Conservation (phyloP, 2,797 vertebrate species). For the Enteromius anoplus region DNA sequence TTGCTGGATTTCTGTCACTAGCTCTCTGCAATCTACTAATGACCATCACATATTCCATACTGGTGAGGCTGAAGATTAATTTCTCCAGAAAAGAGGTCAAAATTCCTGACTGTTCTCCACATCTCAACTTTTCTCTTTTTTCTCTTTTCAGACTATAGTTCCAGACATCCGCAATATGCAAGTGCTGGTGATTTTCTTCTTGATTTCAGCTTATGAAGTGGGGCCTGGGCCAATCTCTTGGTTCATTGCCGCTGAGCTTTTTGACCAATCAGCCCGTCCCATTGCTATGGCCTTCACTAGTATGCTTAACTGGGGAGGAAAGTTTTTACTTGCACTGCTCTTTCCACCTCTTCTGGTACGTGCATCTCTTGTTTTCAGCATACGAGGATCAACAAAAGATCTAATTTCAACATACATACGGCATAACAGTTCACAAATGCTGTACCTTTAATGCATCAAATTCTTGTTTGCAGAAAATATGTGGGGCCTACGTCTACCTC, state of each 20-base stretch:
- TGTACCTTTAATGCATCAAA: background rate
- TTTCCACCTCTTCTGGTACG: slow-evolving; percentile 69
- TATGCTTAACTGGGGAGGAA: slow-evolving; percentile 77
- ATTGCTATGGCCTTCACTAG: slow-evolving; percentile 78
- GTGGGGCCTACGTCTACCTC: slow-evolving; percentile 75
- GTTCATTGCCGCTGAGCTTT: slow-evolving; percentile 76
- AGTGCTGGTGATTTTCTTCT: slow-evolving; percentile 71
- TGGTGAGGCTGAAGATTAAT: slow-evolving; percentile 67
- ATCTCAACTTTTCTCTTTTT: background rate
- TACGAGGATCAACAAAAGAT: background rate
- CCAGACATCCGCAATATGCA: slow-evolving; percentile 72
- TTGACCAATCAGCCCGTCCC: slow-evolving; percentile 70
- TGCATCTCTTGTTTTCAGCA: background rate
- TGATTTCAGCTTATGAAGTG: slow-evolving; percentile 74
- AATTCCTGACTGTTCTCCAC: background rate
- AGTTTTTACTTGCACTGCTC: slow-evolving; percentile 74
- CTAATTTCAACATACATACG: background rate
- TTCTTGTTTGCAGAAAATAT: slow-evolving; percentile 65
- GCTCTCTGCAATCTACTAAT: slow-evolving; percentile 74
- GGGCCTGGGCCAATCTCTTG: slow-evolving; percentile 75
- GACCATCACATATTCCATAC: slow-evolving; percentile 74
- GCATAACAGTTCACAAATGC: background rate
- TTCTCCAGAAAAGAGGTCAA: background rate
- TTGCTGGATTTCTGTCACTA: slow-evolving; percentile 72
- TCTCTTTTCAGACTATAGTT: slow-evolving; percentile 61